Evolutionary conservation across 2,888 invertebrate species (phyloP).

Genomic region (Trissolcus japonicus): DNA sequence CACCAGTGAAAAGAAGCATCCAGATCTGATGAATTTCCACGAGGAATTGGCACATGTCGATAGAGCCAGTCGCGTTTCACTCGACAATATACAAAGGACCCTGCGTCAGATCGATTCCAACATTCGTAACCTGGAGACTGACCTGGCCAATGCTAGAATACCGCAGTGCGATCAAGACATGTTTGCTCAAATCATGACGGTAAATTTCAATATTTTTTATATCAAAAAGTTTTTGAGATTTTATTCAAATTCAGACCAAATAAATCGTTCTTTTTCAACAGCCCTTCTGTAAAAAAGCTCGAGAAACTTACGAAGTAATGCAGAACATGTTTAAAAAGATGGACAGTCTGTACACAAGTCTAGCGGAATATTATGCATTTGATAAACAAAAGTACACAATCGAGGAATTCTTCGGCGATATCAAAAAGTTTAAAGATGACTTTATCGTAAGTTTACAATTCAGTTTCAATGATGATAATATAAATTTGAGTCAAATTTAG

Average conservation of each 20-base stretch:
- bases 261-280: constrained; percentile 62
- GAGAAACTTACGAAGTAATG: constrained; percentile 90
- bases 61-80: constrained; percentile 89
- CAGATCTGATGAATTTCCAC: constrained; percentile 87
- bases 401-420: constrained; percentile 96
- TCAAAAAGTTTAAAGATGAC: constrained; percentile 95
- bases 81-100: constrained; percentile 88
- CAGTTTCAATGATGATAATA: no score
- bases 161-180: constrained; percentile 89
- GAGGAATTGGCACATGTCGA: constrained; percentile 95
- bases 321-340: constrained; percentile 96
- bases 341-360: constrained; percentile 88
- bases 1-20: constrained; percentile 91
- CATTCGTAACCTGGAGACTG: constrained; percentile 91
- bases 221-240: background rate
- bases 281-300: constrained; percentile 87
- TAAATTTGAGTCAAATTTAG: background rate
- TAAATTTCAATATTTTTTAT: constrained; percentile 74
- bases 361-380: constrained; percentile 94
- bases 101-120: constrained; percentile 91
- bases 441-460: constrained; percentile 82
- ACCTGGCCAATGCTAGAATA: constrained; percentile 89
- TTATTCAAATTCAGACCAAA: background rate
- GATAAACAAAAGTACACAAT: constrained; percentile 94
- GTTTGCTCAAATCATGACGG: constrained; percentile 92